Conservation (phyloP, 30 jellyfish, hydroid and myxozoan genomes). For the Chrysaora quinquecirrha region DNA sequence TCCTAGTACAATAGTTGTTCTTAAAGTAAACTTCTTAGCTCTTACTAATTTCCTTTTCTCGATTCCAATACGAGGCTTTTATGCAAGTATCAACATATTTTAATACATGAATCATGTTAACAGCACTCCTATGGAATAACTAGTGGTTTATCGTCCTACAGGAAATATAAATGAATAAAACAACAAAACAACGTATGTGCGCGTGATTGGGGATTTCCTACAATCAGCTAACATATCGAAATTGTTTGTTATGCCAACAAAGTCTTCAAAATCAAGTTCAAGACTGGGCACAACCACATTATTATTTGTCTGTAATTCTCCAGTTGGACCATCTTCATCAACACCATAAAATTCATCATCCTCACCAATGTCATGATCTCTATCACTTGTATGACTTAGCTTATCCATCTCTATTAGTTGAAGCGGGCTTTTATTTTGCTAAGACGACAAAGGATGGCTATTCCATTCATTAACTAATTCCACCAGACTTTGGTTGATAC, state of each 20-base stretch:
- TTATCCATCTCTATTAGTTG: constrained; percentile 14
- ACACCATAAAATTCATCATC: constrained; percentile 20
- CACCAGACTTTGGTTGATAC: constrained; percentile 4
- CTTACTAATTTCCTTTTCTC: no score
- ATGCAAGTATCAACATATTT: no score
- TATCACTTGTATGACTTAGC: constrained; percentile 9
- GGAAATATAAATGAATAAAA: no score
- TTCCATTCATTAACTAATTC: constrained; percentile 6
- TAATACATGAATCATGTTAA: no score
- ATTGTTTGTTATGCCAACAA: constrained; percentile 2
- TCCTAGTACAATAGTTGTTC: no score
- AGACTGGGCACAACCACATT: constrained; percentile 34
- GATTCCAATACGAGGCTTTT: no score
- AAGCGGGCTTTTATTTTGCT: constrained; percentile 11
- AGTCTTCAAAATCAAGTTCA: constrained; percentile 6
- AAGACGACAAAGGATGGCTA: constrained; percentile 8
- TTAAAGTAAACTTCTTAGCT: no score
- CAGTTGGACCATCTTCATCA: constrained; percentile 16
- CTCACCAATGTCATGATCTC: constrained; percentile 11
- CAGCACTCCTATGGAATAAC: no score
- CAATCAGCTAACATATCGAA: background rate
- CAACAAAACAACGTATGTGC: no score
- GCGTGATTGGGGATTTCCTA: no score
- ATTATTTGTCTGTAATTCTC: constrained; percentile 23
- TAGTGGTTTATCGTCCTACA: no score